Base-by-base conservation (phyloP, 2,888 invertebrate species). In the Hoplodrina ambigua region DNA sequence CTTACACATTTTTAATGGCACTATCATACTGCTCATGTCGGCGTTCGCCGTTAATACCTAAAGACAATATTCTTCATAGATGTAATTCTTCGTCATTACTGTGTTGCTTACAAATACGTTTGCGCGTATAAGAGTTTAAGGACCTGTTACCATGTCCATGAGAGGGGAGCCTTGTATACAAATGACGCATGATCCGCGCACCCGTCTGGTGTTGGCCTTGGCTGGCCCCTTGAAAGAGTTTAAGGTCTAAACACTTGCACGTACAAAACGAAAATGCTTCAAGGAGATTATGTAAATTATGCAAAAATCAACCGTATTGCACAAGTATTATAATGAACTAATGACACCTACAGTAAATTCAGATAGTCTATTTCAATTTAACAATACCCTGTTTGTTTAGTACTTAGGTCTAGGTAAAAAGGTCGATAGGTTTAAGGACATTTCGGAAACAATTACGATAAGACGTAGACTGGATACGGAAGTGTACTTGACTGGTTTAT, bases 41-140 rank as follows among this genome's bases (percentile, higher is more conserved):
- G 25, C 41, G 81, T 78, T 78, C 81, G 66, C 81, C 75, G 44
- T 53, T 46, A 41, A 19, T 46, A 56, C n/a, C 53, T 54, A 7
- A 49, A 8, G n/a, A 8, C 17, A 64, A 54, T 57, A 49, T 25
- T 60, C 6, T 63, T 63, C 11, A 57, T 70, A 8, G 41, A 58
- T 49, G 49, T 30, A 20, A 71, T 33, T 44, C 58, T 33, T 46
- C 58, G 52, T n/a, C 25, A 72, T 59, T 44, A 46, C n/a, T 60
- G 15, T 46, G 19, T 49, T 62, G 11, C 17, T 17, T n/a, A 7
- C 8, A 8, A 63, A 58, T 19, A 15, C 17, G 2, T 72, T 41
- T 19, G 15, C 7, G 7, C 15, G 25, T 25, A 25, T 25, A 25
- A 25, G 25, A 25, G 2, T 25, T 25, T 25, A 15, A 17, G 46